Evolutionary conservation across 1,140 invertebrate genomes (phyloP), one percentile per base, ranked within the genome.

Genomic region (Camponotus floridanus): DNA sequence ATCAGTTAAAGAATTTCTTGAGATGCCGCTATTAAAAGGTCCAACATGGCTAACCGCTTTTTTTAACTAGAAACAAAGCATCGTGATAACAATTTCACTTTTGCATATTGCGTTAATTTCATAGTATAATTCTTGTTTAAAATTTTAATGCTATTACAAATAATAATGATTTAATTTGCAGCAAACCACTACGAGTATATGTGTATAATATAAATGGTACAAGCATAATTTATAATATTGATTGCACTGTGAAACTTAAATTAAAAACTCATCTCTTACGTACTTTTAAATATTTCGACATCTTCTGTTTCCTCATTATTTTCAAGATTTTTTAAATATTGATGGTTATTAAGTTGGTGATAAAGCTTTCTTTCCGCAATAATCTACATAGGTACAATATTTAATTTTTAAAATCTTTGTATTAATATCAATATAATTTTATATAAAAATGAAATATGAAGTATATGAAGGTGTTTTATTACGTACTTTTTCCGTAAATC

Each of bases 41-140:
- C 98, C 18, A 99, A 93, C 95, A 99, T 98, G 6, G 98, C 97
- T 11, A 97, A 91, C 74, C 96, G 95, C 80, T 96, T 96, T 83
- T 97, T 42, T 93, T 93, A 57, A 76, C 90, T 92, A 45, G 42
- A 33, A n/a, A n/a, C n/a, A n/a, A n/a, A n/a, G n/a, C n/a, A n/a
- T n/a, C n/a, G n/a, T n/a, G n/a, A n/a, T n/a, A n/a, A n/a, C n/a
- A n/a, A n/a, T n/a, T n/a, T n/a, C n/a, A n/a, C n/a, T n/a, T n/a
- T n/a, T 68, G 39, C 7, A 4, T 51, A 1, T 15, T 4, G 11
- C 26, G 4, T 48, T 42, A 45, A 45, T 15, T 61, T 18, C 6
- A 42, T 62, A 31, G 26, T 5, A 18, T 48, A 42, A 3, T 45
- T 45, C 2, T 45, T 9, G 15, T 31, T 48, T 33, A 13, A 74